Evolutionary conservation across 2,888 invertebrate species (phyloP), one percentile per base, ranked within the genome.

Genomic region (Unio delphinus): DNA sequence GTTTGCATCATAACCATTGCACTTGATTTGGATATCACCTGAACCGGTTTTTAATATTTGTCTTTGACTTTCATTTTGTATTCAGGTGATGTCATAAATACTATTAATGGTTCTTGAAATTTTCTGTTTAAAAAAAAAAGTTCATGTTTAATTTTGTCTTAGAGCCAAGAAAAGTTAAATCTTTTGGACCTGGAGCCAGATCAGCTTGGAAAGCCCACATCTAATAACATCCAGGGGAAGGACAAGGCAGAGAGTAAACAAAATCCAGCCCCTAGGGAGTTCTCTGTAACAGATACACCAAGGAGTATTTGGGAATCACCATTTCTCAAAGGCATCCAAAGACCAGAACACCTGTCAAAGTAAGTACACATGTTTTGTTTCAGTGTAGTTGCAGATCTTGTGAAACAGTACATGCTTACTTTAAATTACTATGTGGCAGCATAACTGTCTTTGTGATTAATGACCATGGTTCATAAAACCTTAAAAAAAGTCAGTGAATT

Each of bases 121-220:
- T 56, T 55, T 18, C n/a, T n/a, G 6, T 23, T 63, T n/a, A 11
- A 61, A 61, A 61, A 61, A 61, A 61, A 64, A 59, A 58, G 7
- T 30, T n/a, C 17, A 26, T 68, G 58, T 26, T 55, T n/a, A 6
- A 30, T 55, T 8, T 54, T 54, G 20, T 62, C 56, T 18, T 64
- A 86, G 86, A 86, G 86, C 71, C 85, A 86, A 62, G 85, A 86
- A 73, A 83, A 86, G 66, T 72, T 86, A 55, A 82, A 83, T 7
- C 68, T 86, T 20, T 67, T 76, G 62, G 85, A 85, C 67, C 69
- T 84, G 17, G 86, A 85, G 30, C 76, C 78, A 64, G 85, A 85
- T 11, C 77, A 77, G 56, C 74, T 85, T 34, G 75, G 74, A 45
- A 86, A 84, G 72, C 81, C 83, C 15, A 75, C 80, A 34, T 70